These are phyloP conservation scores for Psylliodes chrysocephalus DNA, from an alignment of 2,888 invertebrate genomes.

Conservation along the genomic window DNA sequence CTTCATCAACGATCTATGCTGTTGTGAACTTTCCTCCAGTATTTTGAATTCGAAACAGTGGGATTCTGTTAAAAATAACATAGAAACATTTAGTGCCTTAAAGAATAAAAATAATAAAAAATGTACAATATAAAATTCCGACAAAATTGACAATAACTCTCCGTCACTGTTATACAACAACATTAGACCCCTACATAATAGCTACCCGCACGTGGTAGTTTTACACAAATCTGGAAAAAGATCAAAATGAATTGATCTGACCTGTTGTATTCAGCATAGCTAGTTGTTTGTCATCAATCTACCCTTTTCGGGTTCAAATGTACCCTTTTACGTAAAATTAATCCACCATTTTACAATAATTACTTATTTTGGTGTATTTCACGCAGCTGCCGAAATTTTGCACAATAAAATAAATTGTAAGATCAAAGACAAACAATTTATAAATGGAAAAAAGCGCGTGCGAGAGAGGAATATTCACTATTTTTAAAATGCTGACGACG, in stretches of 20 bases:
- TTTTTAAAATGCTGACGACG: constrained; percentile 35
- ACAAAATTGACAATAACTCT: background rate
- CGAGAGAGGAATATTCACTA: constrained; percentile 30
- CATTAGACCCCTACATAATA: constrained; percentile 45
- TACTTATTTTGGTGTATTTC: constrained; percentile 62
- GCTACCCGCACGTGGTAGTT: constrained; percentile 50
- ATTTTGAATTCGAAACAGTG: too few relatives aligned
- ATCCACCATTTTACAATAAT: constrained; percentile 64
- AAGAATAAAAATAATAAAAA: too few relatives aligned
- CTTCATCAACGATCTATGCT: too few relatives aligned
- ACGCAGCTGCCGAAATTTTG: constrained; percentile 58
- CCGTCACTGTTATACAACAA: constrained; percentile 47
- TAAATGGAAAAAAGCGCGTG: constrained; percentile 34
- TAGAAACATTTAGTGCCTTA: too few relatives aligned
- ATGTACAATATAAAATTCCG: too few relatives aligned
- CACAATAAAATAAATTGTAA: constrained; percentile 53
- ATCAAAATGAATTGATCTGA: constrained; percentile 38
- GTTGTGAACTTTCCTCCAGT: too few relatives aligned
- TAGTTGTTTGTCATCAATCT: constrained; percentile 59
- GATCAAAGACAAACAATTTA: constrained; percentile 59
- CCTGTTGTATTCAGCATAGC: constrained; percentile 49
- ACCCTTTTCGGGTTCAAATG: constrained; percentile 60
- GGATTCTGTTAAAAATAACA: too few relatives aligned
- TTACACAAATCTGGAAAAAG: constrained; percentile 55
- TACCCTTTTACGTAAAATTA: constrained; percentile 63